Base-by-base conservation (phyloP, 1,140 invertebrate genomes). In the Lasaia peninsularis region DNA sequence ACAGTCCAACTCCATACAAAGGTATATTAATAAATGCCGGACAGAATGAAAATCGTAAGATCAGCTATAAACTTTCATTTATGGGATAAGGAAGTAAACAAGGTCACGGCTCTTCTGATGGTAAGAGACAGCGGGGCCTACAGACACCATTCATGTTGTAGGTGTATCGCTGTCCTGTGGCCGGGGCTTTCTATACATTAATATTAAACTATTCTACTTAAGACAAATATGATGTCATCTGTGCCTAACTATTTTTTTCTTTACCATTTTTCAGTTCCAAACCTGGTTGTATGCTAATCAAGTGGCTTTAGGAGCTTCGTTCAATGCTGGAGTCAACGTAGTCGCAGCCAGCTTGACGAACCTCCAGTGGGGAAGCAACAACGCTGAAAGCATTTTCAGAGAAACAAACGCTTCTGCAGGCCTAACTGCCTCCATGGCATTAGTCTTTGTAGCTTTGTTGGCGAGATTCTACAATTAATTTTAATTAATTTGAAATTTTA, bases 231-330 rank as follows among this genome's bases (percentile, higher is more conserved):
- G 4, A 28, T 7, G 5, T 3, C 24, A 28, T 28, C 24, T 1
- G 7, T 28, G 8, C 5, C 20, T 20, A 2, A 32, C 8, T 35
- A 12, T 50, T 20, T 33, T 49, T 65, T 5, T 37, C 50, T 24
- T 49, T 55, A 14, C 52, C 56, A 18, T 53, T 20, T 76, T 62
- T 69, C 71, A 87, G 84, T 84, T 86, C 75, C 85, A 84, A 77
- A 48, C 56, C 2, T 88, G 82, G 82, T 31, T 69, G 2, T 81
- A 80, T 50, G 35, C 54, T 1, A 73, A 83, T 32, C 82, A 88
- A 56, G 6, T 78, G 0, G 66, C 50, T 0, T 63, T 86, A 2
- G 68, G 21, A 3, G 52, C 21, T 0, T 67, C 75, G 1, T 85
- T 88, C 65, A 20, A 11, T 0, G 49, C 49, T 7, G 77, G 67